A percentile compares a stretch with the other conserved stretches of the same genome.
phyloP scores from a whole-genome alignment of 2,113 vertebrate genomes.

The Eolophus roseicapilla region DNA sequence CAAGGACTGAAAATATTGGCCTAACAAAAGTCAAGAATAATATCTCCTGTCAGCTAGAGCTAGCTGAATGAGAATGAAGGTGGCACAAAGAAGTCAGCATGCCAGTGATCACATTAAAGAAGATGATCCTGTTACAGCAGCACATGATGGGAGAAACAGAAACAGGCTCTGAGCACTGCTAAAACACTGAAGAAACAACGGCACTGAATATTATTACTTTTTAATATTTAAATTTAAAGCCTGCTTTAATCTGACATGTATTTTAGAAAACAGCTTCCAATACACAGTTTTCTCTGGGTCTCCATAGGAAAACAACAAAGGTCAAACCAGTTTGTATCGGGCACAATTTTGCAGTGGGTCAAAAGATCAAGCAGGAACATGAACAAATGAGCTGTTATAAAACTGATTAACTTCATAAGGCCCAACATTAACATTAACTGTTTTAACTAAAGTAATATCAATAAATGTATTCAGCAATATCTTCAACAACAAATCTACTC shows the following conservation, averaged over 20 bases:
- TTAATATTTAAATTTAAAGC: not conserved
- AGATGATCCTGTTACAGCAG: conserved; percentile 15
- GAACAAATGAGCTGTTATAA: not conserved
- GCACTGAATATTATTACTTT: not conserved
- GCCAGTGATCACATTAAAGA: conserved; percentile 12
- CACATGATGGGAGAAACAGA: not conserved
- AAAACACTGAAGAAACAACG: not conserved
- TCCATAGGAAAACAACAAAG: not conserved
- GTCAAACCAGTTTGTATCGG: not conserved
- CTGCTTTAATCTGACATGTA: not conserved
- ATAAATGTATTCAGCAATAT: not conserved
- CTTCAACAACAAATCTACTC: not conserved
- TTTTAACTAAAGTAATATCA: not conserved
- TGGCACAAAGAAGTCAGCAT: conserved; percentile 2
- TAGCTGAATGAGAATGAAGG: conserved; percentile 9
- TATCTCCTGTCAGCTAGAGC: not conserved
- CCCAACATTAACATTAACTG: not conserved
- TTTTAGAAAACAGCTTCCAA: not conserved
- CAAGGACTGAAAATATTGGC: conserved; percentile 8
- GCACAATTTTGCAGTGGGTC: not conserved
- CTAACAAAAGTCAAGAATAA: conserved; percentile 36
- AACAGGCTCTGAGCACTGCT: not conserved
- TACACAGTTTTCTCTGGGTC: not conserved
- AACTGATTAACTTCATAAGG: not conserved
- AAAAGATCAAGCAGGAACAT: not conserved